These are phyloP conservation scores for Pseudorasbora parva DNA, from an alignment of 2,113 vertebrate species.

Conservation along the genomic window DNA sequence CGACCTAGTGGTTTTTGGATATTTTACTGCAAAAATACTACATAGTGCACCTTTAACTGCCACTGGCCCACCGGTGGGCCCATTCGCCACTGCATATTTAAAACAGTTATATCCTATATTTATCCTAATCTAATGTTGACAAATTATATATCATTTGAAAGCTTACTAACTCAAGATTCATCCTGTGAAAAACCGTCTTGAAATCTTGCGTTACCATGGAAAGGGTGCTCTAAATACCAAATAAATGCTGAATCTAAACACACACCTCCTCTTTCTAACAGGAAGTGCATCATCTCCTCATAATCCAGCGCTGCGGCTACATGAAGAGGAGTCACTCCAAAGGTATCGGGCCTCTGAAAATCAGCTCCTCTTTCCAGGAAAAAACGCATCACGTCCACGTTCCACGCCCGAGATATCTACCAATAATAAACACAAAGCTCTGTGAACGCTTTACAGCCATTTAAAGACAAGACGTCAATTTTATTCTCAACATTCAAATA, in stretches of 20 bases:
- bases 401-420: constrained; percentile 73
- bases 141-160: too few relatives aligned
- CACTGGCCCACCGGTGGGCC: too few relatives aligned
- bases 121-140: too few relatives aligned
- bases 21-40: too few relatives aligned
- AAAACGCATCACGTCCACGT: constrained; percentile 73
- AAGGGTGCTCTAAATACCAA: too few relatives aligned
- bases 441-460: background rate
- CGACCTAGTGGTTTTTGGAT: too few relatives aligned
- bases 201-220: too few relatives aligned
- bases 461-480: background rate
- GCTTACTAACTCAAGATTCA: too few relatives aligned
- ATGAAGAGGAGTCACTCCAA: constrained; percentile 71
- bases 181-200: too few relatives aligned
- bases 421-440: background rate
- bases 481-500: background rate
- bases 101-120: too few relatives aligned
- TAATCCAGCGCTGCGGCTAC: constrained; percentile 73
- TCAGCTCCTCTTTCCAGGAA: constrained; percentile 71
- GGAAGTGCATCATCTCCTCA: constrained; percentile 71
- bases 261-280: constrained; percentile 67
- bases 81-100: too few relatives aligned
- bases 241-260: background rate
- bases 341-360: constrained; percentile 60
- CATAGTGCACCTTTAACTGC: too few relatives aligned